These are phyloP conservation scores for Sciurus carolinensis DNA, from an alignment of 2,797 vertebrate genomes.

Conservation along the genomic window DNA sequence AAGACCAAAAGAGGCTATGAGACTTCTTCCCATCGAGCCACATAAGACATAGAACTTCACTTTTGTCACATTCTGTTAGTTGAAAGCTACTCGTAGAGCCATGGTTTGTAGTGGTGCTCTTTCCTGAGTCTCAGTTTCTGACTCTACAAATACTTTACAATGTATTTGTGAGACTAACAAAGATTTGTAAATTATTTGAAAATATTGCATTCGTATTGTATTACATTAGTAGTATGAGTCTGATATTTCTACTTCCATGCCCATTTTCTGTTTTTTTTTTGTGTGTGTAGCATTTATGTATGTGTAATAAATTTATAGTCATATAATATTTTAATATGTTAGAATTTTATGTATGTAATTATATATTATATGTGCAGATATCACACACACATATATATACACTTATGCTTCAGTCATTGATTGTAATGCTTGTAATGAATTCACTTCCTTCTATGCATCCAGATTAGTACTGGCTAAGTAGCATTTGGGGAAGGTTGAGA, in stretches of 20 bases:
- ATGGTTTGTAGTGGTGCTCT: background rate
- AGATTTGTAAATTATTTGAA: background rate
- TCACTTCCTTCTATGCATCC: background rate
- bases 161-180: background rate
- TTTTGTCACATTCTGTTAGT: background rate
- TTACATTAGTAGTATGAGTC: background rate
- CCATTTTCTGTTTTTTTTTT: background rate
- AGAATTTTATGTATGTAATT: background rate
- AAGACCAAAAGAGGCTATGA: background rate
- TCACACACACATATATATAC: background rate
- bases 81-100: background rate
- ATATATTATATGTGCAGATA: background rate
- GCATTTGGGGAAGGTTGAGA: background rate
- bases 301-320: background rate
- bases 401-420: background rate
- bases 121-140: background rate
- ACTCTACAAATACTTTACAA: background rate
- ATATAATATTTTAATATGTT: background rate
- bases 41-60: background rate
- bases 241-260: background rate
- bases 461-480: background rate
- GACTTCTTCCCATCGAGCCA: background rate
- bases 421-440: background rate
- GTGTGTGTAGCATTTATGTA: background rate
- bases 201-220: background rate